A percentile compares a stretch with the other conserved stretches of the same genome.
Conservation (phyloP, 23 tunicate genomes). For the Botrylloides violaceus region DNA sequence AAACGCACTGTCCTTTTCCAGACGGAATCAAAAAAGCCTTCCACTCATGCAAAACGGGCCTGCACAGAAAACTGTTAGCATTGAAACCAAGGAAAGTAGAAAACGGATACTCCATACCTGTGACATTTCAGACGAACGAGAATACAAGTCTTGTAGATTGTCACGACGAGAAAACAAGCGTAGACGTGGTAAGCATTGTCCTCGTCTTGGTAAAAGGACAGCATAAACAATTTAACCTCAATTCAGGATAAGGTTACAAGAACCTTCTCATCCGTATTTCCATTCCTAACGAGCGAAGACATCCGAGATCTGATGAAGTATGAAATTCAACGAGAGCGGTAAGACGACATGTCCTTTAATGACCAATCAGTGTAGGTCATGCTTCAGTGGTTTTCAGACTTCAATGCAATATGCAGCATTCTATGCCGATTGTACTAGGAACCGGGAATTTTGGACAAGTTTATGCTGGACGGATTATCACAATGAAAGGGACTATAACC, state of each 20-base stretch:
- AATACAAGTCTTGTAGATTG: neutral
- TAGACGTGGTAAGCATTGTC: neutral
- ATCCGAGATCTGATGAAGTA: neutral
- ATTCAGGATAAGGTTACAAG: neutral
- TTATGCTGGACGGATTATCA: slow-evolving; percentile 39
- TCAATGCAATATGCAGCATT: slow-evolving; percentile 51
- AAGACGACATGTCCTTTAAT: no score
- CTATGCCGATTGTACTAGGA: slow-evolving; percentile 63
- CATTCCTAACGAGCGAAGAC: slow-evolving; percentile 11
- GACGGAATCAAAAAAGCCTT: no score
- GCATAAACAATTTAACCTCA: neutral
- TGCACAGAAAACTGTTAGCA: neutral
- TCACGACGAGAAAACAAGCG: neutral
- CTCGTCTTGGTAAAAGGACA: neutral
- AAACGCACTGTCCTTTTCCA: no score
- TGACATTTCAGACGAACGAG: neutral
- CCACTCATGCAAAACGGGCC: neutral
- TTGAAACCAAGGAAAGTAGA: neutral
- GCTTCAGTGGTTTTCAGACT: slow-evolving; percentile 30
- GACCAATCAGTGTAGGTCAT: no score
- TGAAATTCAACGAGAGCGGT: slow-evolving; percentile 15
- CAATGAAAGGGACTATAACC: slow-evolving; percentile 16
- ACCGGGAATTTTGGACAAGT: slow-evolving; percentile 83
- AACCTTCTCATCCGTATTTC: neutral
- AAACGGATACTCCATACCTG: neutral